phyloP scores from a whole-genome alignment of 2,113 vertebrate species.

The Isurus oxyrinchus region DNA sequence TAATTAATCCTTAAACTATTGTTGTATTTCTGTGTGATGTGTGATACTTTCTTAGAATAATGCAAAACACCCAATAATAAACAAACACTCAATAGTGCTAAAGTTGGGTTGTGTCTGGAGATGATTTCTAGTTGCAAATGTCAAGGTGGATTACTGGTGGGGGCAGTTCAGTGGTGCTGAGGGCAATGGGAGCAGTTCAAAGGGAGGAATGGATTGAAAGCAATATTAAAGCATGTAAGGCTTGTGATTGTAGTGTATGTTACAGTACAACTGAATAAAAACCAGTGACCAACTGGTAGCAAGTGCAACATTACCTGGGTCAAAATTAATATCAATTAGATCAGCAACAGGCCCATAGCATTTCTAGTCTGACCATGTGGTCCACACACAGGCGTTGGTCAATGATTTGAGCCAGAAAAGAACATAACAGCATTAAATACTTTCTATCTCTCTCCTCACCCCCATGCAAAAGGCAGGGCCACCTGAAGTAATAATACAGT shows the following conservation, averaged over 20 bases:
- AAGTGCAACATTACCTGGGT: neutral
- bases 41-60: neutral
- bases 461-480: neutral
- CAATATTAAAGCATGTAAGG: neutral
- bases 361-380: neutral
- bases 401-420: neutral
- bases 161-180: neutral
- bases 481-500: too few species aligned
- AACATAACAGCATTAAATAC: neutral
- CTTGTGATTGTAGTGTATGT: neutral
- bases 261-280: neutral
- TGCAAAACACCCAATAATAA: neutral
- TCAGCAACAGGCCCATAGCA: neutral
- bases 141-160: neutral
- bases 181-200: neutral
- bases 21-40: neutral
- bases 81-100: neutral
- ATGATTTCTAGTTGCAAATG: neutral
- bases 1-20: neutral
- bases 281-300: neutral
- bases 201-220: neutral
- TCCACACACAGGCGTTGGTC: neutral
- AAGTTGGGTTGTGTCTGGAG: neutral
- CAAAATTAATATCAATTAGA: neutral
- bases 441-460: neutral